Evolutionary conservation across 2,113 vertebrate genomes (phyloP).

Genomic region (Rhynchomys soricoides): DNA sequence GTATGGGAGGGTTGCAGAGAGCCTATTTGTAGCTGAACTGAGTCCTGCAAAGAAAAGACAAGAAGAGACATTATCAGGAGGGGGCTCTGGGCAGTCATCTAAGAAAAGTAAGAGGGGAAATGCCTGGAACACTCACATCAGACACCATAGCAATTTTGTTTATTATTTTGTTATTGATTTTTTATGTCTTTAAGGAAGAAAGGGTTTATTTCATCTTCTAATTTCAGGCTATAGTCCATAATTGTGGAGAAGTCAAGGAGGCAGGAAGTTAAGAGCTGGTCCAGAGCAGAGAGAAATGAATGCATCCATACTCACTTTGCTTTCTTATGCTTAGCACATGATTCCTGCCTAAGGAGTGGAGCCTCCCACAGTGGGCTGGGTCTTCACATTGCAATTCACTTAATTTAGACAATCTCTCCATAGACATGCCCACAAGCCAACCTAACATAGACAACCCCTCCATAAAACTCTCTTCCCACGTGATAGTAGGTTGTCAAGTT

Average conservation of each 20-base stretch:
- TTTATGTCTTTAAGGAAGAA: not conserved
- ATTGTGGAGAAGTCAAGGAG: too few species aligned
- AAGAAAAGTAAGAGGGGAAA: not conserved
- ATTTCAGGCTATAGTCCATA: not conserved
- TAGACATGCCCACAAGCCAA: too few species aligned
- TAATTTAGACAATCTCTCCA: not conserved
- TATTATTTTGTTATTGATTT: not conserved
- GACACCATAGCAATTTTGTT: not conserved
- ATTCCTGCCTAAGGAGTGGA: not conserved
- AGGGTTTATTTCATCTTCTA: not conserved
- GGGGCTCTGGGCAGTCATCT: not conserved
- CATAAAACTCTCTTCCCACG: not conserved
- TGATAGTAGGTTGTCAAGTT: not conserved
- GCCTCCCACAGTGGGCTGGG: not conserved
- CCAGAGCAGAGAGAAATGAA: not conserved
- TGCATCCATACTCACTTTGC: too few species aligned
- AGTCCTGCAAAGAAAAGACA: not conserved
- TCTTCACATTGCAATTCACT: not conserved
- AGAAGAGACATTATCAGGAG: not conserved
- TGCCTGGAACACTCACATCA: not conserved
- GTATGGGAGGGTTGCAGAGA: too few species aligned
- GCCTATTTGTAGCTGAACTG: not conserved
- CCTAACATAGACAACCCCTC: not conserved
- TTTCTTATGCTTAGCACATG: not conserved
- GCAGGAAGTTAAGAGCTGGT: not conserved